These are phyloP conservation scores for Diglossa cyanea DNA, from an alignment of 2,797 vertebrate species.

Conservation along the genomic window DNA sequence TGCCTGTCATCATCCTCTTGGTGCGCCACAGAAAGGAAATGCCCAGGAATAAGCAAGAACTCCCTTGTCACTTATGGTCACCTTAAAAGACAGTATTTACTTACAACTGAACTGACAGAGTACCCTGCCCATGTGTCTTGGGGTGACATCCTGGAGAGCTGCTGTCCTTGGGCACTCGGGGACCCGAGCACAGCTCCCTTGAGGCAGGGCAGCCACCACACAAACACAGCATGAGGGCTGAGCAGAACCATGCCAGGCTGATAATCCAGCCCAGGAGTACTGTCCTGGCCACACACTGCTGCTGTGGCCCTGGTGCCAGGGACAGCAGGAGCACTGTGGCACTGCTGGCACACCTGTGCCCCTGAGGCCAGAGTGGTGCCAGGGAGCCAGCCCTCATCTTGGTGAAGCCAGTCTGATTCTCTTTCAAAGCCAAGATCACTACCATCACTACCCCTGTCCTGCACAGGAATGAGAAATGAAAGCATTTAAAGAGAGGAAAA, in stretches of 20 bases:
- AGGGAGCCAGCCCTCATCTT: not conserved
- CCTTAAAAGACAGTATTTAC: not conserved
- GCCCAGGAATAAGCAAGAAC: not conserved
- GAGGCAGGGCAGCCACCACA: fast-evolving
- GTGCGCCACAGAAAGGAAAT: not conserved
- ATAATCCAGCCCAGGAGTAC: fast-evolving
- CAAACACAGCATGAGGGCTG: fast-evolving
- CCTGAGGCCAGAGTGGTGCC: not conserved
- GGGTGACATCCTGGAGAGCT: not conserved
- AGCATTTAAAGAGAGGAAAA: not conserved
- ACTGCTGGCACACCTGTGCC: not conserved
- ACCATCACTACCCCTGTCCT: not conserved
- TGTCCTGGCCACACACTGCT: not conserved
- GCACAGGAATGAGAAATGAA: not conserved
- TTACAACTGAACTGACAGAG: not conserved
- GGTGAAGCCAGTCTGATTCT: fast-evolving
- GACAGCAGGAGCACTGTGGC: fast-evolving
- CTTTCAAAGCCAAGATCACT: not conserved
- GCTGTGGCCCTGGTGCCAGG: not conserved
- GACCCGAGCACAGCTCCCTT: fast-evolving
- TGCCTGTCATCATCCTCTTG: not conserved
- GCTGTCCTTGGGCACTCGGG: fast-evolving
- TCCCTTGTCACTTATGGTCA: not conserved
- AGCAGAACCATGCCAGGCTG: fast-evolving
- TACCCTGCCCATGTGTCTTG: fast-evolving